A percentile compares a stretch with the other conserved stretches of the same genome.
Conservation (phyloP, 2,888 invertebrate species). For the Apodemia hepburni region DNA sequence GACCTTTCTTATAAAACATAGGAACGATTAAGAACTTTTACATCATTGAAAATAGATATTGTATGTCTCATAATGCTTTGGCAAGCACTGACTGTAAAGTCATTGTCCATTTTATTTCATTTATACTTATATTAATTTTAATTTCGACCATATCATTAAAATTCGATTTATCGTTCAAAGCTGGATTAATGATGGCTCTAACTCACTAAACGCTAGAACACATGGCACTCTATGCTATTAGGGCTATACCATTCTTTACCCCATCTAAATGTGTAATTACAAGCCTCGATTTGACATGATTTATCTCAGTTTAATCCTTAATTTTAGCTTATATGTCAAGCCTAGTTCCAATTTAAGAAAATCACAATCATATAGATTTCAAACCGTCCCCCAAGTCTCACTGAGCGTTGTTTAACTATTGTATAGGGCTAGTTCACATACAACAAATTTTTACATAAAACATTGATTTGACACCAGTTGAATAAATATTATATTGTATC, state of each 20-base stretch:
- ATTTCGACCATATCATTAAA: constrained; percentile 55
- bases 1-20: constrained; percentile 72
- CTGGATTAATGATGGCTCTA: constrained; percentile 61
- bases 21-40: constrained; percentile 61
- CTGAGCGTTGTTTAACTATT: constrained; percentile 4
- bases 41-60: constrained; percentile 47
- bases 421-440: background rate
- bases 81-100: constrained; percentile 30
- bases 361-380: background rate
- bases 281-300: constrained; percentile 8
- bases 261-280: constrained; percentile 37
- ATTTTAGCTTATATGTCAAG: background rate
- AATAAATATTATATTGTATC: too few species aligned
- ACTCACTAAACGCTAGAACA: constrained; percentile 67
- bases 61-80: constrained; percentile 34
- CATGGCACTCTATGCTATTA: constrained; percentile 73
- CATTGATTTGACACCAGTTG: background rate
- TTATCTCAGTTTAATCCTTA: background rate
- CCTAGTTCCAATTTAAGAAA: background rate
- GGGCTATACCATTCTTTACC: constrained; percentile 45
- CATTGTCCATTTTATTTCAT: constrained; percentile 47
- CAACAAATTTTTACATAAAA: background rate
- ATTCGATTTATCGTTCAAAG: constrained; percentile 74
- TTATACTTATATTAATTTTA: constrained; percentile 62
- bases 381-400: background rate